Evolutionary conservation across 2,797 vertebrate species (phyloP).

Genomic region (Danio aesculapii): DNA sequence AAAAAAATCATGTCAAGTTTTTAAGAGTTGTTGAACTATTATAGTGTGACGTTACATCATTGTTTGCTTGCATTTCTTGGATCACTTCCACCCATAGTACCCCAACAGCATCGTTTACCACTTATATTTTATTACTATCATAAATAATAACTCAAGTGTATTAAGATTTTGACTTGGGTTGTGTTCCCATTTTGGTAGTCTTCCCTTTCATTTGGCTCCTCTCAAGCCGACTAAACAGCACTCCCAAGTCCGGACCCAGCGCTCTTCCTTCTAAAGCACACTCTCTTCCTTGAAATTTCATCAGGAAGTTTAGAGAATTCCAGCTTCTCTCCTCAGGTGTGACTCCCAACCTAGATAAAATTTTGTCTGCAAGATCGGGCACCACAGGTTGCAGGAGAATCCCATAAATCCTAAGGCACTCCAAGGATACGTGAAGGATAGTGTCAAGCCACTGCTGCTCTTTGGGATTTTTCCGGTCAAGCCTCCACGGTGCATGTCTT

Average conservation of each 20-base stretch:
- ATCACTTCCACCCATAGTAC: background rate
- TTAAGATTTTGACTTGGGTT: constrained; percentile 1
- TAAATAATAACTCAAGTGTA: background rate
- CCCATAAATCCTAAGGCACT: constrained; percentile 90
- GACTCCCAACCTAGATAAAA: constrained; percentile 88
- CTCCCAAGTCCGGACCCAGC: constrained; percentile 83
- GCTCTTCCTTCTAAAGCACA: constrained; percentile 87
- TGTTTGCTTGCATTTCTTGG: background rate
- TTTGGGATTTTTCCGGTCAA: constrained; percentile 67
- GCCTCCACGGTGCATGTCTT: constrained; percentile 91
- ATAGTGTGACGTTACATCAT: background rate
- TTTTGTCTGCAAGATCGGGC: constrained; percentile 80
- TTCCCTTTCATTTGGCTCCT: constrained; percentile 60
- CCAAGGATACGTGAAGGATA: constrained; percentile 86
- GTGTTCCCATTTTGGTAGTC: constrained; percentile 43
- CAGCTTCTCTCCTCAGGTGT: constrained; percentile 77
- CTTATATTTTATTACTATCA: background rate
- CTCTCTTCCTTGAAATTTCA: constrained; percentile 71
- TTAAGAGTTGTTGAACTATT: constrained; percentile 65
- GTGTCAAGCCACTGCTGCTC: constrained; percentile 88
- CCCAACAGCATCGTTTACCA: background rate
- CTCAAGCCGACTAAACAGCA: constrained; percentile 87
- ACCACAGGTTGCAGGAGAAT: constrained; percentile 90
- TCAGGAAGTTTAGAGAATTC: constrained; percentile 79
- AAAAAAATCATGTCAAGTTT: constrained; percentile 82